These are phyloP conservation scores for Drosophila parabipectinata DNA, from an alignment of 1,140 invertebrate genomes.

Conservation along the genomic window DNA sequence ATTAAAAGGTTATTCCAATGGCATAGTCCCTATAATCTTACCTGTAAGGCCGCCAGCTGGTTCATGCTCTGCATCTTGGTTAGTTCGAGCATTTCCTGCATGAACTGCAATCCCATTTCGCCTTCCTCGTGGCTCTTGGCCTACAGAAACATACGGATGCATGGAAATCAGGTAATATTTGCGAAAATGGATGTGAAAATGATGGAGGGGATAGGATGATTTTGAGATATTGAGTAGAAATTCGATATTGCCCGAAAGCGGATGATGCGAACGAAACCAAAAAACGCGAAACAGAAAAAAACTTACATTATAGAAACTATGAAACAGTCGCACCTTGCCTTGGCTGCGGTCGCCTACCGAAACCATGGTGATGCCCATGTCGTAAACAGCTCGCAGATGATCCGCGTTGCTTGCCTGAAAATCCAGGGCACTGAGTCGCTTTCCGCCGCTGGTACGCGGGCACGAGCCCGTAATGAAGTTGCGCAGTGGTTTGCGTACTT, in stretches of 20 bases:
- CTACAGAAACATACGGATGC: constrained; percentile 84
- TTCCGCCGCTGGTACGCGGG: constrained; percentile 86
- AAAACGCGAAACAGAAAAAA: constrained; percentile 58
- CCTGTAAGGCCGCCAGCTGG: constrained; percentile 86
- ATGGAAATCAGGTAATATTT: background rate
- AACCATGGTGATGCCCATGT: constrained; percentile 97
- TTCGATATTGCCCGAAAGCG: too few relatives aligned
- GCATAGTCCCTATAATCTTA: constrained; percentile 2
- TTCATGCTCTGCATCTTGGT: constrained; percentile 89
- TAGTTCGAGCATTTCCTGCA: constrained; percentile 98
- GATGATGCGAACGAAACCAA: constrained; percentile 12
- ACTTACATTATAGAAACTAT: constrained; percentile 92
- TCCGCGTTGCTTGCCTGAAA: constrained; percentile 94
- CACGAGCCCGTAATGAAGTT: constrained; percentile 94
- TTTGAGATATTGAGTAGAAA: background rate
- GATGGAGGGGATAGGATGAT: constrained; percentile 10
- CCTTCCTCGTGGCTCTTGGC: constrained; percentile 93
- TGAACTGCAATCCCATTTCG: constrained; percentile 96
- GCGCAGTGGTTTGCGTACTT: constrained; percentile 90
- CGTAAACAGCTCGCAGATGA: constrained; percentile 93
- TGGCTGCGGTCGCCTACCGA: constrained; percentile 89
- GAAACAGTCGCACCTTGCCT: constrained; percentile 95
- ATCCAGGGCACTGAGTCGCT: constrained; percentile 89
- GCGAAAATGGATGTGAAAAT: background rate
- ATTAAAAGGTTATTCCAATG: background rate